Evolutionary conservation across 1,140 invertebrate genomes (phyloP), one percentile per base, ranked within the genome.

Genomic region (Diachasmimorpha longicaudata): DNA sequence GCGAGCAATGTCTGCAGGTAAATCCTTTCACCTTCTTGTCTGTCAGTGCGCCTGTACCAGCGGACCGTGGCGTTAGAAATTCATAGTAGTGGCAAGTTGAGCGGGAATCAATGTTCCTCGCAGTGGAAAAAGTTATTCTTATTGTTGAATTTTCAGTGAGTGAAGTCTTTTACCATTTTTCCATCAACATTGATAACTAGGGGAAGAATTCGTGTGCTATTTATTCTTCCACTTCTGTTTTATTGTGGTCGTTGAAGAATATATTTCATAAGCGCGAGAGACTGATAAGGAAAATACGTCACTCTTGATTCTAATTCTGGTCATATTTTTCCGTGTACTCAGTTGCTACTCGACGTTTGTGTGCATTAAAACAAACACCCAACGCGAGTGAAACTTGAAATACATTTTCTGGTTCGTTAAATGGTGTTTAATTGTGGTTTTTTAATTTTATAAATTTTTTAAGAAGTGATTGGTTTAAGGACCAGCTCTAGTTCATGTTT

Each of bases 11-110:
- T 72, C 31, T 23, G 48, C 25, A 36, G 31, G 70, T 52, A 72
- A 72, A 72, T 72, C 70, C 70, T 72, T 72, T 72, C 70, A 52
- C 46, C 46, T 25, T 42, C 36, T 37, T 48, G 31, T n/a, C 70
- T 72, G 70, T 72, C 46, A 72, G 44, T 72, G 23, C 21, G 11
- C 46, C 14, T 52, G 48, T 72, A 72, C 46, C 48, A 23, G 46
- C 21, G 25, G 25, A 37, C 14, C n/a, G 46, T 37, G 48, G 46
- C 46, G 48, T 72, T 52, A 55, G 70, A 52, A 31, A 72, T 72
- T 46, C 44, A 70, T 48, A 70, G n/a, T 70, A 13, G 42, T 36
- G 31, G 11, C 46, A 55, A 72, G 4, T 31, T 72, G 19, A 44
- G n/a, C 48, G 31, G 10, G 46, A 72, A 72, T 52, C 48, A 10